Evolutionary conservation across 2,888 invertebrate species (phyloP), one percentile per base, ranked within the genome.

Genomic region (Yponomeuta plumbellus): DNA sequence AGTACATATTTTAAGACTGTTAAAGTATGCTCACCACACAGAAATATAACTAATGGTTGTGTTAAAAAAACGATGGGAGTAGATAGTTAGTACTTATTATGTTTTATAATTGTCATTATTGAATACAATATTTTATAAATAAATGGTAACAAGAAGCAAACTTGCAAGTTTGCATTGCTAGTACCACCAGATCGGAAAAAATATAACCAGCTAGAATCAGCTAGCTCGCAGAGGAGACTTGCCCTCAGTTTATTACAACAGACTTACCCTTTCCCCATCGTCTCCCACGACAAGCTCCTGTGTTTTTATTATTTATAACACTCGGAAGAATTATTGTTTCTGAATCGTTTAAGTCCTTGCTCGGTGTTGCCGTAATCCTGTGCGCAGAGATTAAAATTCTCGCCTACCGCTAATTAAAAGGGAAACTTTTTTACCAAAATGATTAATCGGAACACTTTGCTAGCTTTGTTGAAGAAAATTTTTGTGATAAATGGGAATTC

Each of bases 311-410:
- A 88, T 88, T 89, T 88, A 86, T 88, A 86, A 86, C 81, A 86
- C 84, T 82, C 77, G 66, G 82, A 88, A 90, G 89, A 91, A 89
- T 88, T 91, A 90, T 91, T 90, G 85, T 83, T 86, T 87, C 80
- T 80, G 86, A 90, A 91, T 89, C 90, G 85, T 88, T 91, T 90
- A 91, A 91, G 90, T 90, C 91, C 86, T 88, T 89, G 86, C 81
- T 77, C 84, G 78, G 79, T 85, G 79, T 79, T 83, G 63, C 17
- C 83, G 79, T 90, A 90, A 91, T 91, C 90, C 88, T 75, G 73
- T 73, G 75, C 81, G 76, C 77, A 76, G 76, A 83, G 87, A 88
- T 88, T 87, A 89, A 86, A 86, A 83, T 83, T 80, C 83, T 85
- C 80, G 74, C 76, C 83, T 77, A 75, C 77, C 83, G 81, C 85